Base-by-base conservation (phyloP, 2,888 invertebrate species). In the Cartodere bifasciata region DNA sequence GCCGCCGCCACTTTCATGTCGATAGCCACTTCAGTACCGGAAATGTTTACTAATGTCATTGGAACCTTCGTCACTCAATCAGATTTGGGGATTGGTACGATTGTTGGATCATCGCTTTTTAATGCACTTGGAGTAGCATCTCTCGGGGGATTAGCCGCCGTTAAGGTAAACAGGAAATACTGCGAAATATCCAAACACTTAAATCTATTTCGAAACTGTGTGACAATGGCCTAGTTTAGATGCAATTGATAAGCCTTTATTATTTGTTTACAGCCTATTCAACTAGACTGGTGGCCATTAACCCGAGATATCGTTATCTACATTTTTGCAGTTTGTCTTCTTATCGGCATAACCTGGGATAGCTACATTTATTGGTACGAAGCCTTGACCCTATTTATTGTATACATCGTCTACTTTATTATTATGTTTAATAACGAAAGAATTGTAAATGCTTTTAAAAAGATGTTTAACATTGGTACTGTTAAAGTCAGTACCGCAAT, bases 1-100 rank as follows among this genome's bases (percentile, higher is more conserved):
- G 94, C 92, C 0, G 95, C 92, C 0, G 95, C 95, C 2, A 95
- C 94, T 0, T 94, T 97, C 48, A 90, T 95, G 85, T 84, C 95
- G 0, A 77, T 90, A 1, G 95, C 94, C 3, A 94, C 94, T 2
- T 88, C 90, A 10, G 84, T 87, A 40, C 94, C 94, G 0, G 94
- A 95, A 60, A 73, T 92, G 39, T 92, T 92, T 58, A 87, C 90
- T 23, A 90, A 87, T 50, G 68, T 90, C 20, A 84, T 95, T 27
- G 88, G 85, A 3, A 87, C 87, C 0, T 82, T 88, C 46, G 60
- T 88, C 7, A 80, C 85, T 0, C 64, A 78, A 41, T 82, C 84
- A 0, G 86, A 87, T 48, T 75, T 90, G 56, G 90, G 90, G 1
- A 72, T 87, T 25, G 87, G 88, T 0, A 85, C 86, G 1, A 83